A percentile compares a stretch with the other conserved stretches of the same genome.
These are phyloP conservation scores for Drosophila burlai DNA, from an alignment of 1,140 invertebrate species.

Conservation along the genomic window DNA sequence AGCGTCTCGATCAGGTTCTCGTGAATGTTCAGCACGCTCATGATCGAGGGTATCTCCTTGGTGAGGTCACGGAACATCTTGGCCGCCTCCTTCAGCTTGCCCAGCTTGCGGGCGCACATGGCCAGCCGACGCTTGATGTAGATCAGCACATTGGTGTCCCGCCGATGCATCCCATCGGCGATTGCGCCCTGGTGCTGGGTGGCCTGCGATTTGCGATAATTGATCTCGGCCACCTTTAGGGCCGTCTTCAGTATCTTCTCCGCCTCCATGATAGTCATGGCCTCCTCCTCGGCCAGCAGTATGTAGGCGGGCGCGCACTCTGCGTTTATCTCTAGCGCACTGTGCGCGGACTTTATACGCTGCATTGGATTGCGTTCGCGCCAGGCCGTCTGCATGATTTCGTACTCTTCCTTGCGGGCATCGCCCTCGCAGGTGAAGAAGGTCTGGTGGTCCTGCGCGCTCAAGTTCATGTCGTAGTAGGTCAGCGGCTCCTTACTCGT, in stretches of 20 bases:
- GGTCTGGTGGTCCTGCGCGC: slow-evolving; percentile 99
- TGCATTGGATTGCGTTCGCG: slow-evolving; percentile 96
- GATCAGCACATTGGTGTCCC: slow-evolving; percentile 98
- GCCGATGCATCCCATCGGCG: slow-evolving; percentile 92
- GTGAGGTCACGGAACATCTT: slow-evolving; percentile 99
- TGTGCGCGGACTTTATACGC: slow-evolving; percentile 96
- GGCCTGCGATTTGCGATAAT: slow-evolving; percentile 91
- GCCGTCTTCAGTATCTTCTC: slow-evolving; percentile 95
- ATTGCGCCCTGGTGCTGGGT: slow-evolving; percentile 91
- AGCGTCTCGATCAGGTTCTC: slow-evolving; percentile 99
- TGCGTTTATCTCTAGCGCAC: slow-evolving; percentile 94
- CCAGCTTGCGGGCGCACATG: slow-evolving; percentile 98
- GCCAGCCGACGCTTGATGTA: slow-evolving; percentile 97
- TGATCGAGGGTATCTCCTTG: slow-evolving; percentile 96
- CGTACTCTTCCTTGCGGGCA: slow-evolving; percentile 95
- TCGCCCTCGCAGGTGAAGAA: slow-evolving; percentile 98
- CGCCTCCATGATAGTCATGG: slow-evolving; percentile 95
- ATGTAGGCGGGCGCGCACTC: slow-evolving; percentile 98
- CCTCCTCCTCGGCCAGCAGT: slow-evolving; percentile 98
- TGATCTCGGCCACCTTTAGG: slow-evolving; percentile 94
- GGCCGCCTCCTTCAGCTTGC: slow-evolving; percentile 96
- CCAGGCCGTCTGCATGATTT: slow-evolving; percentile 99
- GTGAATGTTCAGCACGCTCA: slow-evolving; percentile 98
- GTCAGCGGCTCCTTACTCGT: slow-evolving; percentile 98
- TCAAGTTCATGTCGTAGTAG: slow-evolving; percentile 99